phyloP scores from a whole-genome alignment of 2,888 invertebrate species.

The Cynaeus angustus region DNA sequence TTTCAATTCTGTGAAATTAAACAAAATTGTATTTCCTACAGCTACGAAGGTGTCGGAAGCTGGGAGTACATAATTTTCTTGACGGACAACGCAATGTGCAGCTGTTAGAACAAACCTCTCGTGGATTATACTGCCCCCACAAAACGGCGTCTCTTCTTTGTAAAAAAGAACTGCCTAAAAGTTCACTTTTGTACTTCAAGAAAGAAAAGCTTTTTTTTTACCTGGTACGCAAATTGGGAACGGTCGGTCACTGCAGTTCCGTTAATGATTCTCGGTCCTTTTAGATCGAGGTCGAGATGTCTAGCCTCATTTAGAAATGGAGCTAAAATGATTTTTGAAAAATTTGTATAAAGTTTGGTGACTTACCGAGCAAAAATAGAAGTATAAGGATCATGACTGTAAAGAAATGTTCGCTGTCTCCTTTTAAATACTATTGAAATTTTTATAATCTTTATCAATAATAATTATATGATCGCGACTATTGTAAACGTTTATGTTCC shows the following conservation, averaged over 20 bases:
- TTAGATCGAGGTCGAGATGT: too few relatives aligned
- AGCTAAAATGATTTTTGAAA: too few relatives aligned
- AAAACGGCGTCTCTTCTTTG: constrained; percentile 31
- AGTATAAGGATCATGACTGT: too few relatives aligned
- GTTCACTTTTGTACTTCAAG: background rate
- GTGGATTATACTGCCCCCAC: constrained; percentile 49
- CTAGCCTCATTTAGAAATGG: too few relatives aligned
- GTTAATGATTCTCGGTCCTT: constrained; percentile 11
- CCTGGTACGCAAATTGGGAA: constrained; percentile 27
- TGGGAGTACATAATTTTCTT: background rate
- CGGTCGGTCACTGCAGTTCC: constrained; percentile 20
- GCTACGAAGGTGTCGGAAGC: constrained; percentile 5
- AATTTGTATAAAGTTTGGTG: too few relatives aligned
- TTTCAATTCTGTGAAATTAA: background rate
- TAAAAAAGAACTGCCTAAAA: constrained; percentile 48
- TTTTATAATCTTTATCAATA: too few relatives aligned
- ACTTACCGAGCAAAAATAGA: too few relatives aligned
- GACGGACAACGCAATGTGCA: constrained; percentile 52
- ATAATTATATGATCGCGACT: too few relatives aligned
- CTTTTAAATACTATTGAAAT: too few relatives aligned
- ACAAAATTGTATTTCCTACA: constrained; percentile 18
- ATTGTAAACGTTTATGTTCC: too few relatives aligned
- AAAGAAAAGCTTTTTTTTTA: background rate
- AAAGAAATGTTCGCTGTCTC: too few relatives aligned
- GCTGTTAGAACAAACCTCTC: constrained; percentile 45